phyloP scores from a whole-genome alignment of 2,888 invertebrate species.

The Drosophila incognita region DNA sequence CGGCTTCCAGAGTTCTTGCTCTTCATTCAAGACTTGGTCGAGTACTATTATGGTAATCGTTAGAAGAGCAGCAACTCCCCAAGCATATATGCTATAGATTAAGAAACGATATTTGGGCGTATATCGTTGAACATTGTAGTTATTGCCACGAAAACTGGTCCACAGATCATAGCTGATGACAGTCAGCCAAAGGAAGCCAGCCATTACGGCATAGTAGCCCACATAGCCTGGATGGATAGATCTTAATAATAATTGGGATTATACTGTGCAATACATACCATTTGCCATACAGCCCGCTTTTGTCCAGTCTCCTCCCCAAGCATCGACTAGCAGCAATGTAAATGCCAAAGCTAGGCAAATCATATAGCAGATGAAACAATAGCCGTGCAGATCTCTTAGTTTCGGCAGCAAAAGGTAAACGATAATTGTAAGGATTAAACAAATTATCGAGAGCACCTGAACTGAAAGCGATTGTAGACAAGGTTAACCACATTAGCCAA shows the following conservation, averaged over 20 bases:
- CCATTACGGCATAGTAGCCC: conserved; percentile 89
- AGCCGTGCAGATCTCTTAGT: conserved; percentile 37
- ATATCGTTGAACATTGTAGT: conserved; percentile 45
- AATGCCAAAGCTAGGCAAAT: conserved; percentile 18
- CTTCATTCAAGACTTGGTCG: conserved; percentile 56
- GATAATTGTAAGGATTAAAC: conserved; percentile 88
- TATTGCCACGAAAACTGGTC: conserved; percentile 85
- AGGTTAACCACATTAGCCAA: not conserved
- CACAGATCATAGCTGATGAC: conserved; percentile 94
- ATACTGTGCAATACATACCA: conserved; percentile 15
- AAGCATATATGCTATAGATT: conserved; percentile 77
- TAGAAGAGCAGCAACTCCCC: conserved; percentile 75
- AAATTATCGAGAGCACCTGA: conserved; percentile 89
- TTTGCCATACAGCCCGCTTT: not conserved
- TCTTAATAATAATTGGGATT: not conserved
- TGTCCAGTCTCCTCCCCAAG: rapidly evolving
- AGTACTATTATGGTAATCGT: conserved; percentile 72
- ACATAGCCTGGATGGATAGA: conserved; percentile 60
- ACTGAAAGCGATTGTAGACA: conserved; percentile 85
- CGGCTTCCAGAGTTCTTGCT: conserved; percentile 83
- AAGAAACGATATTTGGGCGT: conserved; percentile 63
- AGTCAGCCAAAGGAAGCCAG: conserved; percentile 93
- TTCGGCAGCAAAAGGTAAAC: conserved; percentile 35
- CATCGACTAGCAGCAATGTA: conserved; percentile 8
- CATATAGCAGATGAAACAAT: conserved; percentile 41